Conservation (phyloP, 2,888 invertebrate genomes). For the Xylocampa areola region DNA sequence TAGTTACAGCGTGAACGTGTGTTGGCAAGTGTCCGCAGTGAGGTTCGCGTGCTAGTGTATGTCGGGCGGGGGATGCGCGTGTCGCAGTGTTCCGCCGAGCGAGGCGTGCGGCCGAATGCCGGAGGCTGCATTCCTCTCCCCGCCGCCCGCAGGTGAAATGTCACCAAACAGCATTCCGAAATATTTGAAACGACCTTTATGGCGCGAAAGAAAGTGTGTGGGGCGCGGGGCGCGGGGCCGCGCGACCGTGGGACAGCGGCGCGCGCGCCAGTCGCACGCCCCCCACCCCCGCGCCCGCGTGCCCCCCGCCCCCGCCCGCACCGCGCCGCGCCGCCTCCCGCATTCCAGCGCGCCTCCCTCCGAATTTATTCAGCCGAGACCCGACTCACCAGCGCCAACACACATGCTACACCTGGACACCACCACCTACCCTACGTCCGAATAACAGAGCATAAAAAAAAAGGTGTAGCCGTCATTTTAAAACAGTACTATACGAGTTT, state of each 20-base stretch:
- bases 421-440: conserved; percentile 7
- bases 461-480: conserved; percentile 12
- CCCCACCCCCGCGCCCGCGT: conserved; percentile 81
- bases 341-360: conserved; percentile 85
- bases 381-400: conserved; percentile 48
- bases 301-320: conserved; percentile 80
- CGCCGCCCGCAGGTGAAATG: conserved; percentile 86
- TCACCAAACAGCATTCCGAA: conserved; percentile 89
- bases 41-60: conserved; percentile 36
- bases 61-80: conserved; percentile 57
- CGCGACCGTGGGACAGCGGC: conserved; percentile 92
- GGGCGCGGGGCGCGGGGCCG: conserved; percentile 86
- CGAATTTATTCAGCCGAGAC: conserved; percentile 89
- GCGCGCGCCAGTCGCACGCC: conserved; percentile 89
- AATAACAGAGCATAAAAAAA: conserved; percentile 3
- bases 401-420: conserved; percentile 37
- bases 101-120: conserved; percentile 74
- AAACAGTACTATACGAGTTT: conserved; percentile 11
- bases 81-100: conserved; percentile 55
- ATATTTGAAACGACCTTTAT: conserved; percentile 90
- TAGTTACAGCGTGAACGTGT: conserved; percentile 20
- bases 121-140: conserved; percentile 81
- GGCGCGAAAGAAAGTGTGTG: conserved; percentile 89
- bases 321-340: conserved; percentile 83
- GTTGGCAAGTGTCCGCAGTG: conserved; percentile 23